Base-by-base conservation (phyloP, 2,113 vertebrate species). In the Galeopterus variegatus region DNA sequence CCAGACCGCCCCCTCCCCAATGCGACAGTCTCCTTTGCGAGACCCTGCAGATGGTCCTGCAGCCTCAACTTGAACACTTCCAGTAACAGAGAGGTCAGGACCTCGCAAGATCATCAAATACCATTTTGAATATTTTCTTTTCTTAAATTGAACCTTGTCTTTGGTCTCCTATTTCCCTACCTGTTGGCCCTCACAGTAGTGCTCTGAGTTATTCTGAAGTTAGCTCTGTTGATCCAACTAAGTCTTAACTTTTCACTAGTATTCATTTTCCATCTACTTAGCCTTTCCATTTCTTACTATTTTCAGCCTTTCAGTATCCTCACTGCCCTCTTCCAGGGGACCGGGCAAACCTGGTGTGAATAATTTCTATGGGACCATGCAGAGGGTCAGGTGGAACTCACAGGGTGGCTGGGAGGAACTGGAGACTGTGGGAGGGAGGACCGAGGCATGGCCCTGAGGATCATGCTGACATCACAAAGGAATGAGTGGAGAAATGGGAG, bases 371-470 rank as follows among this genome's bases (percentile, higher is more conserved):
- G 18, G 19, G 11, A n/a, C 14, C 1, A 2, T 54, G 13, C 10
- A 1, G 13, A 14, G 17, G 50, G 14, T 33, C 62, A 31, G 41
- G 45, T 28, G 54, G 18, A 60, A 23, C 50, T 17, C 18, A 15
- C 65, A 77, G 17, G 24, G 54, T 56, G 24, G 13, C 19, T 65
- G 26, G 12, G 15, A 72, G 72, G 77, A 77, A 83, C 6, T 3
- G 18, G 1, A 2, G 31, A 24, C 0, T 2, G 6, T 19, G 18
- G 6, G 62, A 60, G 73, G 4, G 15, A 50, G 11, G 45, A 33
- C 15, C 1, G 26, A 76, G 31, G 36, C 13, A 0, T 21, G 8
- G 15, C 17, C 28, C 5, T 1, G 3, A 75, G 72, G 6, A 8
- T 26, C 33, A 1, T 23, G 21, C 11, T 50, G 81, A 45, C 10